phyloP scores from a whole-genome alignment of 2,797 vertebrate genomes.

The Diplodus puntazzo region DNA sequence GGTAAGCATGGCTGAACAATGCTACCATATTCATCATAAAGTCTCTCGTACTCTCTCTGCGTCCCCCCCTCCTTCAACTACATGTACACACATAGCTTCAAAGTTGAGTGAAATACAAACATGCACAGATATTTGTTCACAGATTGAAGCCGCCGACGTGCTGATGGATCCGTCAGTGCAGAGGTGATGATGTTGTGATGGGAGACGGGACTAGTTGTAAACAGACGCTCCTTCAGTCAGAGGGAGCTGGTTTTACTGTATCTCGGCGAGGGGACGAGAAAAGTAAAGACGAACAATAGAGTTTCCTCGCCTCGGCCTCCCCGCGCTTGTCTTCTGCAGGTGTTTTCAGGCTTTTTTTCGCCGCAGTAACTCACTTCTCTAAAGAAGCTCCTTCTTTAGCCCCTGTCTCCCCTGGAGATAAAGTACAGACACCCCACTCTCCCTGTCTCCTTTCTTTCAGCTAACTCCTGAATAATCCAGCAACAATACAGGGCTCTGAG shows the following conservation, averaged over 20 bases:
- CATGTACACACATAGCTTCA: constrained; percentile 71
- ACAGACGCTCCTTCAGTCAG: constrained; percentile 42
- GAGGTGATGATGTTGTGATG: constrained; percentile 38
- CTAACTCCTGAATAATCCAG: constrained; percentile 91
- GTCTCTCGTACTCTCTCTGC: constrained; percentile 83
- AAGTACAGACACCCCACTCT: constrained; percentile 79
- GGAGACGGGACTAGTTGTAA: constrained; percentile 32
- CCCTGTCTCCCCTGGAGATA: constrained; percentile 77
- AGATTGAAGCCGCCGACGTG: constrained; percentile 29
- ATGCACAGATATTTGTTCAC: constrained; percentile 35
- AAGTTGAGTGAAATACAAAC: constrained; percentile 63
- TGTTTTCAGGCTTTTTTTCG: constrained; percentile 72
- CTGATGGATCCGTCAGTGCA: constrained; percentile 33
- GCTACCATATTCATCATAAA: constrained; percentile 93
- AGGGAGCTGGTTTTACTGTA: constrained; percentile 34
- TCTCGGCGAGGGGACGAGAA: constrained; percentile 11
- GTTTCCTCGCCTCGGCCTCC: constrained; percentile 40
- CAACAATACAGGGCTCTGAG: constrained; percentile 90
- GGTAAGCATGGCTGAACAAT: constrained; percentile 95
- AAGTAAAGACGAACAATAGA: constrained; percentile 56
- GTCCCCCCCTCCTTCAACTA: constrained; percentile 47
- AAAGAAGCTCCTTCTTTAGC: constrained; percentile 73
- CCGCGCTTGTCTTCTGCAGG: constrained; percentile 73
- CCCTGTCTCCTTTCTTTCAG: constrained; percentile 74
- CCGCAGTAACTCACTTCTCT: constrained; percentile 71